Evolutionary conservation across 2,113 vertebrate species (phyloP), one percentile per base, ranked within the genome.

Genomic region (Illadopsis cleaveri): DNA sequence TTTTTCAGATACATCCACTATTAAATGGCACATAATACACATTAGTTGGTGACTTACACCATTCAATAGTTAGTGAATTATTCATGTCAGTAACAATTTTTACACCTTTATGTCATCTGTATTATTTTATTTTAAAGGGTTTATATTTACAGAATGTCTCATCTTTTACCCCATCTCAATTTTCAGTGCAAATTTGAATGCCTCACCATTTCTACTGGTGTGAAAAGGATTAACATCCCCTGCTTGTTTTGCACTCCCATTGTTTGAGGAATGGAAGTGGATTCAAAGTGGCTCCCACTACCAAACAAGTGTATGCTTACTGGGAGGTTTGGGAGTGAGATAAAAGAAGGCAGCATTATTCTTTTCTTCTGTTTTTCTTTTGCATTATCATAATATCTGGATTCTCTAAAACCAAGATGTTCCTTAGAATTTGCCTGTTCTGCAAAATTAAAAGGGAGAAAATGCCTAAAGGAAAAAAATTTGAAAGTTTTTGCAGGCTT

Each of bases 1-100:
- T 98, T 99, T 98, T 98, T 97, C 97, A 97, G 96, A 97, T 98
- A 98, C 97, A 98, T 97, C 94, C 96, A 97, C 98, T 98, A 98
- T 98, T 98, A 98, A 98, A 97, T 97, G 97, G 97, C 97, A 98
- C 93, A 53, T 95, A 98, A 96, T 93, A 94, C 97, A 97, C 97
- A 98, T 98, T 98, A 98, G 96, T 82, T 97, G 88, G 96, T 97
- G 98, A 98, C 98, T 98, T 98, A 97, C 86, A 95, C 96, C 93
- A 89, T 96, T 87, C 83, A 94, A 90, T 93, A 95, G 88, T 93
- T 95, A 92, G 97, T 98, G 96, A 98, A 98, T 98, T 98, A 98
- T 98, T 98, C 98, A 98, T 97, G 96, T 90, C 93, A 81, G 91
- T 96, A 95, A 91, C 91, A 96, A 95, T 97, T 98, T 98, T 98